Evolutionary conservation across 2,888 invertebrate species (phyloP).

Genomic region (Mantis religiosa): DNA sequence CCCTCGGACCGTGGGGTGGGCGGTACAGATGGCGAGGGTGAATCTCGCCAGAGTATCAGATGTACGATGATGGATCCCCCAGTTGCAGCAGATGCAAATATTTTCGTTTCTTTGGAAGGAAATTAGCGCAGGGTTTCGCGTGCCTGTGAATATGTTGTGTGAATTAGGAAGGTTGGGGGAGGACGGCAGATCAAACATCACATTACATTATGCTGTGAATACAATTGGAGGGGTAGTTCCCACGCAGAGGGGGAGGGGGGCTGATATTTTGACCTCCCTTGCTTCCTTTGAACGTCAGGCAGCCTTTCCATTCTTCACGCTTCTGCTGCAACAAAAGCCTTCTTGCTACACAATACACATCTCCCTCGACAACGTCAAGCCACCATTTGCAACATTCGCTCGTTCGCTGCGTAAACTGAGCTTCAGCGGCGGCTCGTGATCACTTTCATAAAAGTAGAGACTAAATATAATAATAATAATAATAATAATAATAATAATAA

Average conservation of each 20-base stretch:
- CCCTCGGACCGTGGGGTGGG: neutral
- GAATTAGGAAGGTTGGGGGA: neutral
- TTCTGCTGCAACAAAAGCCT: neutral
- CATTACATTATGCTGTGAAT: neutral
- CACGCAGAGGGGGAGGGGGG: neutral
- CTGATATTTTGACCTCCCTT: conserved; percentile 12
- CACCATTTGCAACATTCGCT: neutral
- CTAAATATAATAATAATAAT: too few species aligned
- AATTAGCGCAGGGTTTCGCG: neutral
- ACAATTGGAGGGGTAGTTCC: neutral
- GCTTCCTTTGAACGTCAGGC: neutral
- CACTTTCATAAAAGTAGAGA: too few species aligned
- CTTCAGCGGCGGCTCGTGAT: neutral
- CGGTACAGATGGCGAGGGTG: neutral
- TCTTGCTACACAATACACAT: neutral
- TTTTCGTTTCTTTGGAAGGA: neutral
- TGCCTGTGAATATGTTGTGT: neutral
- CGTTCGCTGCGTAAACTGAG: too few species aligned
- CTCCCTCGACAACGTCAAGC: conserved; percentile 1
- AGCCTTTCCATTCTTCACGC: neutral
- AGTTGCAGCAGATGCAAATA: neutral
- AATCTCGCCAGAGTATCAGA: neutral
- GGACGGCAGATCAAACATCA: neutral
- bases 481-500: too few species aligned
- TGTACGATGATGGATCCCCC: neutral